Percentiles rank a stretch among this genome's conserved stretches.
phyloP scores from a whole-genome alignment of 2,113 vertebrate species.

The Spilogale gracilis region DNA sequence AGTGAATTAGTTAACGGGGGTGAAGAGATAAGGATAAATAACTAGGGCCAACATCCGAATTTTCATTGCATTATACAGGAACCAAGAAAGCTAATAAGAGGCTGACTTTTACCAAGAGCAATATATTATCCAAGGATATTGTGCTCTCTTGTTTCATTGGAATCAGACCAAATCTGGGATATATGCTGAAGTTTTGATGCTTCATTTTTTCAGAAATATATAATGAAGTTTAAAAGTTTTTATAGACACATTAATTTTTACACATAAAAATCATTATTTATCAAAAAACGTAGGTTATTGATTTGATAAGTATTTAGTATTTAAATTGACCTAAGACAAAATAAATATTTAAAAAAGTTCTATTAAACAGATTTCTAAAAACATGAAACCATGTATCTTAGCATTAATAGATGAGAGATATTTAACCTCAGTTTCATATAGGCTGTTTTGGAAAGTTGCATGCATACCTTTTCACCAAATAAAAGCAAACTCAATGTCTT shows the following conservation, averaged over 20 bases:
- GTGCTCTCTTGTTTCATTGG: slow-evolving; percentile 10
- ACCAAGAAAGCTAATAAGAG: slow-evolving; percentile 43
- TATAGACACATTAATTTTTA: background rate
- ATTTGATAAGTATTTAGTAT: background rate
- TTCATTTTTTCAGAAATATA: background rate
- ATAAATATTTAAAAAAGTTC: background rate
- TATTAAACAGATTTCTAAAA: background rate
- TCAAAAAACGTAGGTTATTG: background rate
- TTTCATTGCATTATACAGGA: slow-evolving; percentile 18
- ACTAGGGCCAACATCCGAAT: slow-evolving; percentile 50
- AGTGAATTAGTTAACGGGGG: slow-evolving; percentile 76
- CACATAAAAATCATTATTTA: background rate
- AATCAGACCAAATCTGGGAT: slow-evolving; percentile 42
- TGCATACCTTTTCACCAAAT: background rate
- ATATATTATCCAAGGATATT: slow-evolving; percentile 47
- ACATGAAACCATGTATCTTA: background rate
- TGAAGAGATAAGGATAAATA: slow-evolving; percentile 72
- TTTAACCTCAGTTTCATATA: background rate
- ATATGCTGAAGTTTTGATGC: background rate
- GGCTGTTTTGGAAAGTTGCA: background rate
- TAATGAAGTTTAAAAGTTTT: background rate
- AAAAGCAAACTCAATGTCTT: background rate
- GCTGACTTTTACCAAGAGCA: slow-evolving; percentile 50
- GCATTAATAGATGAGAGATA: background rate
- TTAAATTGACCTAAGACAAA: background rate